Percentiles rank a stretch among this genome's conserved stretches.
Conservation (phyloP, 2,113 vertebrate species). For the Phylloscopus whistleri region DNA sequence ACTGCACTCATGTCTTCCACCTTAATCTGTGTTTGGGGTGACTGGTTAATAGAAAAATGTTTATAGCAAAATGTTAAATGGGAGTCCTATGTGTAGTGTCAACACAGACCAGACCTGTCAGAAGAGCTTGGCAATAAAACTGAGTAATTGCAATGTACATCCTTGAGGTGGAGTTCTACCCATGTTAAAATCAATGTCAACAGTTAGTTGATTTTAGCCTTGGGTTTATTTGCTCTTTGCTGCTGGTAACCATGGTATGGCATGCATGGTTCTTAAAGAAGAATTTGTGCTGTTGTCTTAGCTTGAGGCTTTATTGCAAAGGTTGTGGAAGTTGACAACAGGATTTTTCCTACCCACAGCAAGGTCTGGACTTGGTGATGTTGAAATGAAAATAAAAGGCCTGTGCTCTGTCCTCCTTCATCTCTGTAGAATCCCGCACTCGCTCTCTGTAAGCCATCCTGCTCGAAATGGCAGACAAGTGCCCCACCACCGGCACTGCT, state of each 20-base stretch:
- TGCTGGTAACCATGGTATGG: slow-evolving; percentile 9
- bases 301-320: background rate
- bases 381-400: background rate
- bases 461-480: background rate
- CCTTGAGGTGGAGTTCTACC: background rate
- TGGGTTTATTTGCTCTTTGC: slow-evolving; percentile 14
- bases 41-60: background rate
- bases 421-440: background rate
- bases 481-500: background rate
- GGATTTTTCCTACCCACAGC: background rate
- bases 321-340: background rate
- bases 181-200: background rate
- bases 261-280: background rate
- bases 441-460: background rate
- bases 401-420: background rate
- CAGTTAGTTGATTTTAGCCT: background rate
- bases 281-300: background rate
- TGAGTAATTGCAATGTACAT: background rate
- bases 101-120: background rate
- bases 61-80: background rate
- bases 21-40: background rate
- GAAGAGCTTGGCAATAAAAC: background rate
- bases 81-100: background rate
- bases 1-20: background rate
- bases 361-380: background rate